Base-by-base conservation (phyloP, 2,113 vertebrate species). In the Oplegnathus fasciatus region DNA sequence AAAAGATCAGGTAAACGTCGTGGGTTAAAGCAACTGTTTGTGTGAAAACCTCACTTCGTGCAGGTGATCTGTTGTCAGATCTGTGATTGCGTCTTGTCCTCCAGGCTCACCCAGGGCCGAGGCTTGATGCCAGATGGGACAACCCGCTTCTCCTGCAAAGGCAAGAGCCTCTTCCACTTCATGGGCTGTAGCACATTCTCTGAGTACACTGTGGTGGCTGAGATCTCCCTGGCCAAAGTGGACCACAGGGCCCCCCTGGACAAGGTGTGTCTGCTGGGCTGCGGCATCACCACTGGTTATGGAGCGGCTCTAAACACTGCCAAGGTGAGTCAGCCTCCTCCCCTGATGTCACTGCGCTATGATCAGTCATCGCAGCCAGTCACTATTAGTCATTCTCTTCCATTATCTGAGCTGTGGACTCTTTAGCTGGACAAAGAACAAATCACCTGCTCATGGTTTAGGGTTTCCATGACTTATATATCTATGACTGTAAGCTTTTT, bases 121-220 rank as follows among this genome's bases (percentile, higher is more conserved):
- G 95, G 94, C 18, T 77, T 94, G 62, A 97, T 99, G 98, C 97
- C 97, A 0, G 97, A 99, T 81, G 96, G 96, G 44, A 98, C 96
- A 11, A 96, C 94, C 75, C 87, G 95, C 58, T 96, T 96, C 90
- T 91, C 95, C 70, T 95, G 94, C 82, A 96, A 91, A 83, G 95
- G 95, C n/a, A 92, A 92, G 75, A 90, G 92, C 70, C 84, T 96
- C 42, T 93, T 95, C 76, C 91, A 97, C 84, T 94, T 96, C 83
- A 95, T 90, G 91, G 94, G 95, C 34, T 94, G 93, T 79, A 96
- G 96, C 87, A 96, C 96, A 0, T 96, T 96, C 88, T 94, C 95
- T 0, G 95, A 97, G 88, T 96, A 95, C 79, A 96, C 95, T 0
- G 94, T 96, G 73, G 94, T 96, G 44, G 90, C 90, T 18, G 95